Base-by-base conservation (phyloP, 23 tunicate genomes). In the Aplidium turbinatum region DNA sequence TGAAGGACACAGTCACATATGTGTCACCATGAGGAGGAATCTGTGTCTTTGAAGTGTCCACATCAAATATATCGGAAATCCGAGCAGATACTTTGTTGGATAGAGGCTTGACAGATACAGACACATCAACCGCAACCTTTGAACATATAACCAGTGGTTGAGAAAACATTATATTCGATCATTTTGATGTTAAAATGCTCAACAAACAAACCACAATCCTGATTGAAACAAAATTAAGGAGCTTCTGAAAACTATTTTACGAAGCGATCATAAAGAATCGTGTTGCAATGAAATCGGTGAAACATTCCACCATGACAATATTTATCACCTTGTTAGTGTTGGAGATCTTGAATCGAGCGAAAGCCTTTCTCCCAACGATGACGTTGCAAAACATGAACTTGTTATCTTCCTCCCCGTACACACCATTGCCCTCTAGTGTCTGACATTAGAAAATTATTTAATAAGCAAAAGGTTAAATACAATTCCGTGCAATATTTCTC, bases 241-340 rank as follows among this genome's bases (percentile, higher is more conserved):
- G n/a, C n/a, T n/a, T n/a, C n/a, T n/a, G n/a, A n/a, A n/a, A n/a
- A n/a, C n/a, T n/a, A n/a, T n/a, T n/a, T n/a, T n/a, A n/a, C n/a
- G n/a, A n/a, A n/a, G n/a, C n/a, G n/a, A n/a, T n/a, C n/a, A n/a
- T n/a, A n/a, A n/a, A n/a, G n/a, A n/a, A n/a, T n/a, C n/a, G n/a
- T n/a, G n/a, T n/a, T n/a, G n/a, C n/a, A n/a, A n/a, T n/a, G n/a
- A n/a, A n/a, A n/a, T n/a, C n/a, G n/a, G n/a, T n/a, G n/a, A n/a
- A n/a, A n/a, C n/a, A n/a, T n/a, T n/a, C n/a, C n/a, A n/a, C n/a
- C n/a, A n/a, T 6, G 27, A 0, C n/a, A n/a, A n/a, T n/a, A n/a
- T n/a, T n/a, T n/a, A 67, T 27, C 39, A 91, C 97, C 82, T 91
- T 91, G 81, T 84, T 84, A 0, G 78, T 67, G 62, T 94, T 94